Conservation (phyloP, 2,113 vertebrate genomes). For the Cavia porcellus region DNA sequence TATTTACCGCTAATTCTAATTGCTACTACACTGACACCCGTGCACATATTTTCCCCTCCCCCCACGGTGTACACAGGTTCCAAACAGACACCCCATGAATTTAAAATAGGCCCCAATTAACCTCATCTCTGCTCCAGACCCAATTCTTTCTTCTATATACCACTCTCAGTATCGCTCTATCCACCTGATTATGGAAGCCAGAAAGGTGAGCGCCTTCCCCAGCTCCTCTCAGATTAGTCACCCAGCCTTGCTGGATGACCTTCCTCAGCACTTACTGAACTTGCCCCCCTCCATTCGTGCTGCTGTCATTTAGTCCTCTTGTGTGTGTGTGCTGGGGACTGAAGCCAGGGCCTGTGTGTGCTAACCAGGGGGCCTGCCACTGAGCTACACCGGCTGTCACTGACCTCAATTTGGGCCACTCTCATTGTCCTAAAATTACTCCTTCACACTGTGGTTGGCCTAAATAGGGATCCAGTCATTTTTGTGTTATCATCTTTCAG, state of each 20-base stretch:
- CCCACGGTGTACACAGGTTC: background rate
- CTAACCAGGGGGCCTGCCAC: background rate
- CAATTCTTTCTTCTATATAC: background rate
- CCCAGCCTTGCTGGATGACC: background rate
- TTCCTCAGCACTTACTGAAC: background rate
- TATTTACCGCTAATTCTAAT: background rate
- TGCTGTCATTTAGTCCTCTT: background rate
- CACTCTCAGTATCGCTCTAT: background rate
- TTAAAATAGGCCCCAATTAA: slow-evolving; percentile 10
- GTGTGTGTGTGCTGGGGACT: background rate
- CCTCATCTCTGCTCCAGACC: background rate
- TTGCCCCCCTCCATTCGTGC: background rate
- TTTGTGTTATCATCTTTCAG: background rate
- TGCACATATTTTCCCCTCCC: background rate
- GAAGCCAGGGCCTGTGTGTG: background rate
- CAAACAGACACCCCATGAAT: background rate
- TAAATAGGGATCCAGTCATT: background rate
- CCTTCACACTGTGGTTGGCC: background rate
- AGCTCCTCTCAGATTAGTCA: background rate
- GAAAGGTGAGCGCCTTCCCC: background rate
- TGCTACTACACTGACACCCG: background rate
- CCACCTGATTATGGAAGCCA: background rate
- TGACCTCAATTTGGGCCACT: background rate
- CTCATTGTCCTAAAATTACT: background rate
- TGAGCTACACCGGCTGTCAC: background rate